A percentile compares a stretch with the other conserved stretches of the same genome.
Evolutionary conservation across 2,113 vertebrate species (phyloP).

Genomic region (Willisornis vidua): DNA sequence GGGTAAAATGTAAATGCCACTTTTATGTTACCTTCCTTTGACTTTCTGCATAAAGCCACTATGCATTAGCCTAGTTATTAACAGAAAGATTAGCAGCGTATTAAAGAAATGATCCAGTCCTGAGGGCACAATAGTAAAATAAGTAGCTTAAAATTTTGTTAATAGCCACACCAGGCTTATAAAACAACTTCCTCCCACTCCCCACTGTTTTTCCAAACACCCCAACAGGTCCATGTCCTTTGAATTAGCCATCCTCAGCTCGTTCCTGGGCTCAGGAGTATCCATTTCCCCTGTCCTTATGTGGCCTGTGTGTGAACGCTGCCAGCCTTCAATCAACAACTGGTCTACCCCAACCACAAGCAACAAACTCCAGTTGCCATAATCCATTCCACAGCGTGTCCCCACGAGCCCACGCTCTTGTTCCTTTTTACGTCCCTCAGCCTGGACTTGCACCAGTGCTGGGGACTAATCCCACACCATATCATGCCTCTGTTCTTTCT

Average conservation of each 20-base stretch:
- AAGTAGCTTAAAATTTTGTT: conserved; percentile 32
- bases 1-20: not conserved
- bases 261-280: not conserved
- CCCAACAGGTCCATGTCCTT: not conserved
- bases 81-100: conserved; percentile 5
- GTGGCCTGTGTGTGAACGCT: not conserved
- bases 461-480: not conserved
- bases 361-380: not conserved
- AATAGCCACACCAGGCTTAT: not conserved
- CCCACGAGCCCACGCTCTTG: not conserved
- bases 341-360: not conserved
- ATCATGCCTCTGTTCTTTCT: not conserved
- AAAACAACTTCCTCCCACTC: not conserved
- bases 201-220: not conserved
- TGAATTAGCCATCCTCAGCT: not conserved
- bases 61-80: not conserved
- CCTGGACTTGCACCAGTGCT: not conserved
- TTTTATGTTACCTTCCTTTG: not conserved
- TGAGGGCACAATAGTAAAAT: not conserved
- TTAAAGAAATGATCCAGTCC: not conserved
- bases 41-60: not conserved
- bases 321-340: not conserved
- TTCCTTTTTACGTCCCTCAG: not conserved
- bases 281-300: not conserved
- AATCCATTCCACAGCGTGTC: accelerated